Percentiles rank a stretch among this genome's conserved stretches.
These are phyloP conservation scores for Redunca redunca DNA, from an alignment of 2,113 vertebrate species.

Conservation along the genomic window DNA sequence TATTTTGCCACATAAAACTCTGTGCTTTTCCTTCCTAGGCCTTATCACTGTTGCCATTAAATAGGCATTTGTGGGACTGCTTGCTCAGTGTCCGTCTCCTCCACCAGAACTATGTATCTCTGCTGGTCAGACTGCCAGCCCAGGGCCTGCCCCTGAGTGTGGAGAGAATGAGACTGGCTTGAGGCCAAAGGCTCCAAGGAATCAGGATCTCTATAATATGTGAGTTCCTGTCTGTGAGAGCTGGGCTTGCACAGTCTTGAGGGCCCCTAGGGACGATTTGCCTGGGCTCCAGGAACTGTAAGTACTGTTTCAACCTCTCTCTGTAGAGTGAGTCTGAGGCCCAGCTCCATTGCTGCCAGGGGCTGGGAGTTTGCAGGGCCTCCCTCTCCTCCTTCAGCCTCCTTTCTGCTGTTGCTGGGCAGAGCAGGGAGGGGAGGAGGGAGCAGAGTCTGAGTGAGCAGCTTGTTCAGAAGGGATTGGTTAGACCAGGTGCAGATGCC, in stretches of 20 bases:
- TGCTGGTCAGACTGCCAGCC: background rate
- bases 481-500: constrained; percentile 52
- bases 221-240: constrained; percentile 52
- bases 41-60: background rate
- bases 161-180: constrained; percentile 11
- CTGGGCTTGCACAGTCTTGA: constrained; percentile 24
- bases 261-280: constrained; percentile 40
- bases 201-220: constrained; percentile 37
- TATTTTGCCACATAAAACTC: background rate
- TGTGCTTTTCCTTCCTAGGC: background rate
- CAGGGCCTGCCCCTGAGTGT: background rate
- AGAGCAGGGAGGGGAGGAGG: constrained; percentile 49
- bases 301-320: constrained; percentile 65
- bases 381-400: constrained; percentile 40
- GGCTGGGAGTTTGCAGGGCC: constrained; percentile 51
- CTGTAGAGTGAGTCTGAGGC: constrained; percentile 39
- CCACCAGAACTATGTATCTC: background rate
- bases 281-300: constrained; percentile 56
- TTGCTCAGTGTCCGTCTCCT: background rate
- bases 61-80: background rate
- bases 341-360: constrained; percentile 47
- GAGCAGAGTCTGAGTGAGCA: constrained; percentile 24
- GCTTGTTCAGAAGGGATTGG: constrained; percentile 46
- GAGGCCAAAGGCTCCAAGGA: constrained; percentile 29
- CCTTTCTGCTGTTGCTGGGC: constrained; percentile 63